These are phyloP conservation scores for Chionodraco myersi DNA, from an alignment of 2,113 vertebrate genomes.

Conservation along the genomic window DNA sequence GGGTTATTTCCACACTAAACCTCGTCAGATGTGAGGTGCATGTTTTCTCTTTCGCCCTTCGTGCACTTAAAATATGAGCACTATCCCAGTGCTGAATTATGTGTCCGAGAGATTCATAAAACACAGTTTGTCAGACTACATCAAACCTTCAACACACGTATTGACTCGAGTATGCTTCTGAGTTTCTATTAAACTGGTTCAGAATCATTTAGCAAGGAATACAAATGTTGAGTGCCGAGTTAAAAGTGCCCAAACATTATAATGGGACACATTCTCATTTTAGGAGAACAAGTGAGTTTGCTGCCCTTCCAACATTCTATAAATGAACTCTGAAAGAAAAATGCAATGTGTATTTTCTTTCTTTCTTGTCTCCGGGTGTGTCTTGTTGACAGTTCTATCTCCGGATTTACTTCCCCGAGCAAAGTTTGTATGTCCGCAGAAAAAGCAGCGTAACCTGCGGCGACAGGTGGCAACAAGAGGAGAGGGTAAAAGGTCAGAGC, in stretches of 20 bases:
- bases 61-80: background rate
- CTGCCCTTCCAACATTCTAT: background rate
- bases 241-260: background rate
- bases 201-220: background rate
- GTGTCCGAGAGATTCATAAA: background rate
- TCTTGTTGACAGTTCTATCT: slow-evolving; percentile 50
- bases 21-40: background rate
- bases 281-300: too few species aligned
- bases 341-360: background rate
- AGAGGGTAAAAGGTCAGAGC: slow-evolving; percentile 72
- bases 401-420: slow-evolving; percentile 61
- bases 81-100: background rate
- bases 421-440: slow-evolving; percentile 43
- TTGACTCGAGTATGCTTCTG: background rate
- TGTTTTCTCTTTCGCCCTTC: background rate
- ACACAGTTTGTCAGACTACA: background rate
- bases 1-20: background rate
- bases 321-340: background rate
- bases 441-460: slow-evolving; percentile 63
- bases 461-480: slow-evolving; percentile 79
- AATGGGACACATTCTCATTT: background rate
- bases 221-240: background rate
- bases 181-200: background rate
- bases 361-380: slow-evolving; percentile 41
- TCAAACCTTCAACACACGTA: background rate